Evolutionary conservation across 2,797 vertebrate genomes (phyloP), one percentile per base, ranked within the genome.

Genomic region (Decapterus maruadsi): DNA sequence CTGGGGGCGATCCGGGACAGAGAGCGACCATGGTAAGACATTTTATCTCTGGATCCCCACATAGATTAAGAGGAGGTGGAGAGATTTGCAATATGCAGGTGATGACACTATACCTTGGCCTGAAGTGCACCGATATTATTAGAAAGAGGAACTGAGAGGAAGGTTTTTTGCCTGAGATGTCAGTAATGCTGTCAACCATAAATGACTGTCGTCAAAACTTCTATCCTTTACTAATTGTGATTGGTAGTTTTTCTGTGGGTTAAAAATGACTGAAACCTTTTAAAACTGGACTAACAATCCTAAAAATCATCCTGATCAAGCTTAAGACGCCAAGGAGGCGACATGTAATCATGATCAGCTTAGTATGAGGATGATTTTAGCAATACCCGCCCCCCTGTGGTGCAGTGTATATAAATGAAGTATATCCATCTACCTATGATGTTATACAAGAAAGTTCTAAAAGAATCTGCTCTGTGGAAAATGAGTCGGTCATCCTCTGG

Each of bases 1-100:
- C 95, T 99, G 98, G 98, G 98, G 98, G 1, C 95, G 98, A 14
- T 99, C 98, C 0, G 98, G 98, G 75, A 99, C 98, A 0, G 98
- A 99, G 89, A 99, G 98, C 0, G 98, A 99, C 91, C 98, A 99
- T 0, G 98, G 98, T 99, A 93, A 97, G 96, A 68, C 11, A 4
- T 48, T 12, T 38, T 5, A n/a, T 14, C 20, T 72, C 38, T 34
- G 14, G 8, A 5, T 69, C 55, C 2, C 12, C 1, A 38, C 43
- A 36, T 31, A 56, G n/a, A 40, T 20, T 8, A 13, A 61, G 29
- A 45, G 42, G 34, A 50, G 36, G 16, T 2, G 1, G 1, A n/a
- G 42, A 40, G 1, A 16, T 57, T 74, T 14, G 8, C 42, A 59
- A 3, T 17, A 3, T 29, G 63, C 14, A 17, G 4, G 7, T 29